Evolutionary conservation across 2,797 vertebrate species (phyloP).

Genomic region (Fistularia commersonii): DNA sequence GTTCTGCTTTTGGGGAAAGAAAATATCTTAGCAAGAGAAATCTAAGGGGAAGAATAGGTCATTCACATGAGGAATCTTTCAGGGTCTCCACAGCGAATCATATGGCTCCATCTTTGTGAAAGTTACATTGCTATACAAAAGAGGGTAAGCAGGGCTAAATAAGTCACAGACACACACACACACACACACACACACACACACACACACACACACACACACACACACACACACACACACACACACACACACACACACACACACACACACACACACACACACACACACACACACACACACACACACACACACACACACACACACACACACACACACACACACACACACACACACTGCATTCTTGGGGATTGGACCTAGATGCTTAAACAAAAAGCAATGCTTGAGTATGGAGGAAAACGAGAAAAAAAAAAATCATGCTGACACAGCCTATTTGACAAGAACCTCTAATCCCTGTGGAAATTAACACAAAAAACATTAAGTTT

Average conservation of each 20-base stretch:
- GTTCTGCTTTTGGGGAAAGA: too few relatives aligned
- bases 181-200: too few relatives aligned
- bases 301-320: conserved; percentile 24
- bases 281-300: conserved; percentile 10
- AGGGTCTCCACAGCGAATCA: too few relatives aligned
- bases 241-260: too few relatives aligned
- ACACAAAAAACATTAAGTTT: background rate
- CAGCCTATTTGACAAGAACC: conserved; percentile 25
- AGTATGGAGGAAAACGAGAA: conserved; percentile 16
- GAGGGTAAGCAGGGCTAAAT: conserved; percentile 33
- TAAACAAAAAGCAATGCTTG: conserved; percentile 39
- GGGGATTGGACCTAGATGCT: conserved; percentile 54
- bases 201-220: conserved; percentile 6
- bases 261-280: too few relatives aligned
- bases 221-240: too few relatives aligned
- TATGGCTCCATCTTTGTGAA: too few relatives aligned
- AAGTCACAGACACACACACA: conserved; percentile 8
- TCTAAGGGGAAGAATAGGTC: too few relatives aligned
- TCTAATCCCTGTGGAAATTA: background rate
- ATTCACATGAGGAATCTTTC: too few relatives aligned
- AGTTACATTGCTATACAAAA: background rate
- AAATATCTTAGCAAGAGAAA: too few relatives aligned
- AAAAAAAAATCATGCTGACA: conserved; percentile 5
- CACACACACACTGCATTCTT: conserved; percentile 61
- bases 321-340: background rate